Evolutionary conservation across 1,140 invertebrate species (phyloP), one percentile per base, ranked within the genome.

Genomic region (Patella vulgata): DNA sequence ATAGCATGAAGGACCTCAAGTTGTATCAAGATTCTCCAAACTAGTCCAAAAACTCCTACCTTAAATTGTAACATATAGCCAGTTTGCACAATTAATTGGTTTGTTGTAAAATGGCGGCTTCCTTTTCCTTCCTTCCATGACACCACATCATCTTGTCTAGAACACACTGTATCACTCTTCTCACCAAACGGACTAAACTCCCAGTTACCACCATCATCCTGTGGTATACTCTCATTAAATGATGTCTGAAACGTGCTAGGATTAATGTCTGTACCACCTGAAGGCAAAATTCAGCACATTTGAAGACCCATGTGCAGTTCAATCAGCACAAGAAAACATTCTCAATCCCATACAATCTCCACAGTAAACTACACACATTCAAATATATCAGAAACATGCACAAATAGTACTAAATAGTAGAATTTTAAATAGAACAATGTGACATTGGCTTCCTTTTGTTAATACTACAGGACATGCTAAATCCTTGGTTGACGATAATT

Each of bases 201-300:
- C 81, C 80, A 84, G 33, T 36, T 36, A n/a, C 72, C 55, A 3
- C 48, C 51, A 46, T 66, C 76, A 64, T 57, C 71, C 58, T 56
- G 54, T 70, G 51, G 28, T 53, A 58, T 52, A 14, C 70, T 58
- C 9, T 69, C 65, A 55, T 82, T 77, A 73, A 86, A 86, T 12
- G 71, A 68, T 31, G 84, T 78, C 43, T 78, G 63, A 8, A 85
- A 70, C 23, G 74, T 47, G 40, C 80, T 80, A n/a, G 82, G 78
- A 68, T 84, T 84, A 47, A 85, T 84, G 63, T 85, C 83, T 6
- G 70, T 75, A 1, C 85, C 85, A 23, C 84, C 71, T 73, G n/a
- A 25, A 14, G 19, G 54, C 47, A 54, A 28, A n/a, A 57, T 31
- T 19, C 0, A 17, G 51, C 28, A 11, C n/a, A n/a, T 40, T 9